Evolutionary conservation across 2,888 invertebrate species (phyloP).

Genomic region (Cryptus viduatorius): DNA sequence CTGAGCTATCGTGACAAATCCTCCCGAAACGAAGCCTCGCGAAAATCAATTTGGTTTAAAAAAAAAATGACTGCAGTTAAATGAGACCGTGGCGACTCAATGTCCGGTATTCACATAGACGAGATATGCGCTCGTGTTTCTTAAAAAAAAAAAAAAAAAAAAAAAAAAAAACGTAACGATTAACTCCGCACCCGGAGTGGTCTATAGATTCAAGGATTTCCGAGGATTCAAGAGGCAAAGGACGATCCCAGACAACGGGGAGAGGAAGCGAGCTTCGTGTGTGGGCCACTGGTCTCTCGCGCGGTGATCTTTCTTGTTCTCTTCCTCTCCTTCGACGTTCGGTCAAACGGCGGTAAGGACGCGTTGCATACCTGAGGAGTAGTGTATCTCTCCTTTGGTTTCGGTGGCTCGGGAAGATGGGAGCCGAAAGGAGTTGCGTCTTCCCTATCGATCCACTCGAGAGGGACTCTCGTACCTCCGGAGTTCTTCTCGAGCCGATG

Average conservation of each 20-base stretch:
- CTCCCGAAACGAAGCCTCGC: no score
- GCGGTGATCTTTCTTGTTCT: slow-evolving; percentile 4
- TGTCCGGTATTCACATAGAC: no score
- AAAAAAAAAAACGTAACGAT: slow-evolving; percentile 6
- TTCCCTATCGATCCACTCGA: slow-evolving; percentile 37
- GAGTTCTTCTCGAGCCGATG: slow-evolving; percentile 15
- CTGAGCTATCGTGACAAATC: no score
- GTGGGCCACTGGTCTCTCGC: slow-evolving; percentile 22
- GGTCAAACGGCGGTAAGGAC: no score
- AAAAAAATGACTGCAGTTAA: no score
- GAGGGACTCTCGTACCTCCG: background rate
- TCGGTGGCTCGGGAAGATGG: background rate
- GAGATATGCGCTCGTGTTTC: no score
- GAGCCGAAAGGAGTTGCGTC: background rate
- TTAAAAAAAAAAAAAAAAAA: no score
- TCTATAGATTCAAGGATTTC: slow-evolving; percentile 30
- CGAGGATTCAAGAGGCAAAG: slow-evolving; percentile 2
- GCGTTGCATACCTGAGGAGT: slow-evolving; percentile 7
- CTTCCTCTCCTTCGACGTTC: background rate
- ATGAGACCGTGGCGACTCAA: no score
- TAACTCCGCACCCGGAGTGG: background rate
- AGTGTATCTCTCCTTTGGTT: slow-evolving; percentile 19
- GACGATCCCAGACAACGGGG: background rate
- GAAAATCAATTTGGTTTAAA: no score
- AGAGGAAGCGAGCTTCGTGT: slow-evolving; percentile 33